Conservation (phyloP, 2,888 invertebrate species). For the Erebia aethiops region DNA sequence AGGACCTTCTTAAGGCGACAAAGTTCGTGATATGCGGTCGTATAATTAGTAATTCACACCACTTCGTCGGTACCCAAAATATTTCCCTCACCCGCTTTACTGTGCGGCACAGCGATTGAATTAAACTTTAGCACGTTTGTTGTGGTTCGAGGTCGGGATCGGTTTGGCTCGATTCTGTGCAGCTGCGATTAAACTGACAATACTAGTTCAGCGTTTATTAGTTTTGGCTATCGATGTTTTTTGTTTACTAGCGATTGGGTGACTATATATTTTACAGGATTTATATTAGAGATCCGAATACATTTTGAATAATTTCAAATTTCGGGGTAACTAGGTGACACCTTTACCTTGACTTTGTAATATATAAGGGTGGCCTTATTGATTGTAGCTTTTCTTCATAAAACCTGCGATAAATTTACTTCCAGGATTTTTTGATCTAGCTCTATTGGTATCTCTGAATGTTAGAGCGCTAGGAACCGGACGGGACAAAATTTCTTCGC, state of each 20-base stretch:
- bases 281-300: neutral
- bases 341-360: neutral
- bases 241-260: conserved; percentile 22
- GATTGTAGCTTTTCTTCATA: neutral
- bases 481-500: too few species aligned
- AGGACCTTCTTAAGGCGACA: conserved; percentile 69
- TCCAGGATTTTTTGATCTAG: too few species aligned
- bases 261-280: neutral
- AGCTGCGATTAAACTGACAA: conserved; percentile 78
- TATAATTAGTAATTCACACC: conserved; percentile 82
- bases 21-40: conserved; percentile 81
- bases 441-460: too few species aligned
- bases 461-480: too few species aligned
- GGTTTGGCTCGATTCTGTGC: conserved; percentile 75
- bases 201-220: conserved; percentile 75
- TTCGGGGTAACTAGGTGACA: neutral
- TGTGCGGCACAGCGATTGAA: conserved; percentile 67
- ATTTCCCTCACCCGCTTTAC: conserved; percentile 24
- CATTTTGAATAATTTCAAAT: neutral
- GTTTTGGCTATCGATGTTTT: conserved; percentile 59
- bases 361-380: too few species aligned
- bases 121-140: conserved; percentile 80
- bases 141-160: conserved; percentile 76
- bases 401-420: neutral
- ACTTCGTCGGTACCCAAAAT: conserved; percentile 52